phyloP scores from a whole-genome alignment of 2,888 invertebrate species.

The Lamellibrachia columna region DNA sequence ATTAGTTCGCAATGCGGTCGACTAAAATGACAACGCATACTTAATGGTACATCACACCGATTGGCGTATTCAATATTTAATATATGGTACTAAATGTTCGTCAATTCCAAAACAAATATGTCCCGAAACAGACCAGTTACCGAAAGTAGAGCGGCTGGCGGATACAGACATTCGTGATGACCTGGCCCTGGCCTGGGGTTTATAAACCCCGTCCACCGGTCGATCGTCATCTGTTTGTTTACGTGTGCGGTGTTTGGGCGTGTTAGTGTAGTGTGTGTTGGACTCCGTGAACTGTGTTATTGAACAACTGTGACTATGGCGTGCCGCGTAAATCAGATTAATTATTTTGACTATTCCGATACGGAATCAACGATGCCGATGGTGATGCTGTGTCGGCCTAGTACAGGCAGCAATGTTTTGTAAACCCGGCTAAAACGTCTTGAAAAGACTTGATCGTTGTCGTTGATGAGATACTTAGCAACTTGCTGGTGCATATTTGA shows the following conservation, averaged over 20 bases:
- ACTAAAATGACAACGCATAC: not conserved
- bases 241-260: not conserved
- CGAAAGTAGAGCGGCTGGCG: not conserved
- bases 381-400: too few relatives aligned
- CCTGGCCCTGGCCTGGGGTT: not conserved
- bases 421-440: not conserved
- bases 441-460: not conserved
- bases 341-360: not conserved
- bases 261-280: not conserved
- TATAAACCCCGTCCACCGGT: not conserved
- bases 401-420: not conserved
- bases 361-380: not conserved
- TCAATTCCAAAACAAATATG: not conserved
- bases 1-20: not conserved
- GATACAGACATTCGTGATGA: slow-evolving; percentile 2
- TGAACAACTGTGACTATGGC: not conserved
- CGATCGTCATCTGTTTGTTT: not conserved
- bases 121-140: not conserved
- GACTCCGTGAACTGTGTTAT: slow-evolving; percentile 1
- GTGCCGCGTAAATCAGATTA: not conserved
- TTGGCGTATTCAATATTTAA: not conserved
- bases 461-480: not conserved
- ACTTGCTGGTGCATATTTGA: not conserved
- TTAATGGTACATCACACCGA: not conserved
- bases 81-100: not conserved